Evolutionary conservation across 2,888 invertebrate species (phyloP), one percentile per base, ranked within the genome.

Genomic region (Apotomis capreana): DNA sequence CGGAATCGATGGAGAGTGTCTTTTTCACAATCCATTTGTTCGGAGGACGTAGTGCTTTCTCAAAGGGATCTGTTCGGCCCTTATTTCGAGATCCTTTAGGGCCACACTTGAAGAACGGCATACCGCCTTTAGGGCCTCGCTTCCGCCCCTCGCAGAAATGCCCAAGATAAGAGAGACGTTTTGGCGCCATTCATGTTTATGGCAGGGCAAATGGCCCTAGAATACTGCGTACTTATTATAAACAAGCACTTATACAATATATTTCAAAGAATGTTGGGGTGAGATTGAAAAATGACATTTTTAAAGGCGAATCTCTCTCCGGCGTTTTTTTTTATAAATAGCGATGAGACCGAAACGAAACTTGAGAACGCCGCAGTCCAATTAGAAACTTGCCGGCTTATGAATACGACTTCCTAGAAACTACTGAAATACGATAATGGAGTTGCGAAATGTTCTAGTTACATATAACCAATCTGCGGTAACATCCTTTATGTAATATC

Each of bases 101-200:
- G 81, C 88, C 87, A 92, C 90, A 91, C 92, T 93, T 89, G 90
- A 91, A 84, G 87, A 89, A 85, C 88, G 87, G 80, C 82, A 81
- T 82, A 79, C 81, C 83, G 89, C 86, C 88, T 90, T 89, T 89
- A 84, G 88, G 89, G 82, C 80, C 84, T 84, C 86, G 88, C 90
- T 91, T 92, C 92, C 92, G 90, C 88, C 89, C 89, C 87, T 89
- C 88, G 83, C 86, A 89, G 91, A 90, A 91, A 90, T 87, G 86
- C 88, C 90, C 91, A 86, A 92, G 93, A 93, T 93, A 93, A 93
- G 93, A 92, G 90, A 92, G 91, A 92, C 91, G 89, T 92, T 93
- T 92, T 91, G 91, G 88, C 91, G 87, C 92, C 91, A 92, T 93
- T 93, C 90, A 91, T 92, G 92, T 92, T 93, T 92, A 93, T 92